A percentile compares a stretch with the other conserved stretches of the same genome.
Conservation (phyloP, 2,888 invertebrate species). For the Fissipunctia ypsillon region DNA sequence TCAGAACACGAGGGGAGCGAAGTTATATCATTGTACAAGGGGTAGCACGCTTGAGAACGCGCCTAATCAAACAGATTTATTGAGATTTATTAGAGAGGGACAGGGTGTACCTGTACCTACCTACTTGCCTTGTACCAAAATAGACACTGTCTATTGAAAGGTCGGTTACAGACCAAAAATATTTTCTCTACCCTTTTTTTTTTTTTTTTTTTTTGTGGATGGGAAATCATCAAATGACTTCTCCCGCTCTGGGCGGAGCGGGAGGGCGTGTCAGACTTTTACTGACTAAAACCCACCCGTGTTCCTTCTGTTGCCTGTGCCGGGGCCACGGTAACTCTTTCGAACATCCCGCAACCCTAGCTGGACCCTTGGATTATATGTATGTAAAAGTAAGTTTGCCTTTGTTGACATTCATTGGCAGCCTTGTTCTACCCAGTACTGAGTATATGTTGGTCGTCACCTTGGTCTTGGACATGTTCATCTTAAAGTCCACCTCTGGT, state of each 20-base stretch:
- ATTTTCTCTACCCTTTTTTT: constrained; percentile 5
- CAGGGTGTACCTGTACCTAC: constrained; percentile 2
- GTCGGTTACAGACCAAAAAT: constrained; percentile 4
- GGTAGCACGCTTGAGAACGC: constrained; percentile 65
- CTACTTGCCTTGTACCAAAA: constrained; percentile 32
- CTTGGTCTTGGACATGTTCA: neutral
- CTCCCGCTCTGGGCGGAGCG: too few species aligned
- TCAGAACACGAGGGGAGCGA: constrained; percentile 30
- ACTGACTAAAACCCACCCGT: too few species aligned
- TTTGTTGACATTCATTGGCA: neutral
- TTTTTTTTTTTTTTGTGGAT: too few species aligned
- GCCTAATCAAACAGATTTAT: constrained; percentile 69
- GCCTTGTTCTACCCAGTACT: neutral
- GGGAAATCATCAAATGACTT: too few species aligned
- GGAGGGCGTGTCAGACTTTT: too few species aligned
- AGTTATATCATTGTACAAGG: constrained; percentile 53
- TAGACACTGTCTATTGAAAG: constrained; percentile 14
- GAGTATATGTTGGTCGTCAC: neutral
- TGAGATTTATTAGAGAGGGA: constrained; percentile 63
- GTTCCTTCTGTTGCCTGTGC: too few species aligned
- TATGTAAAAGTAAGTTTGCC: neutral
- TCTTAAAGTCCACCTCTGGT: neutral
- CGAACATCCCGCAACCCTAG: too few species aligned
- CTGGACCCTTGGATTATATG: constrained; percentile 9
- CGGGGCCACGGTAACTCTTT: too few species aligned